phyloP scores from a whole-genome alignment of 2,113 vertebrate genomes.

The Lamprologus callipterus region DNA sequence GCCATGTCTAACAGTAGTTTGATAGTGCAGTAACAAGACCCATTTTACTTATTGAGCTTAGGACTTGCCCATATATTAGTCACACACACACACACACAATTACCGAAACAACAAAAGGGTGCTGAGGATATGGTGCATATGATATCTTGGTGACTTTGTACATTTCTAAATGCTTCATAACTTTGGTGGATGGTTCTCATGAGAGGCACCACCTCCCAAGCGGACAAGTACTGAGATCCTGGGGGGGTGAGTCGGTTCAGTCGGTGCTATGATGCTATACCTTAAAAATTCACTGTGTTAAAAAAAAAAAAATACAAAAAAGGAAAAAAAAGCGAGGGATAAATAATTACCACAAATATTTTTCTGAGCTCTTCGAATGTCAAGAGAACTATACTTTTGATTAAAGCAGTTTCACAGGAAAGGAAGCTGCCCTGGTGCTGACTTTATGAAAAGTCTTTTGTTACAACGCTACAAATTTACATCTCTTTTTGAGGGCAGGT shows the following conservation, averaged over 20 bases:
- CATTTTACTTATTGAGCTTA: background rate
- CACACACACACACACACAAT: background rate
- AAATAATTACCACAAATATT: slow-evolving; percentile 39
- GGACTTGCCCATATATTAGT: background rate
- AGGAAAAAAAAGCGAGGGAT: background rate
- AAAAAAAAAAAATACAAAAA: background rate
- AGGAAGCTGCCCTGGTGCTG: slow-evolving; percentile 68
- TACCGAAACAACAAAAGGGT: slow-evolving; percentile 36
- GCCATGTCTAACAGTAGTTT: background rate
- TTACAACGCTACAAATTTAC: slow-evolving; percentile 43
- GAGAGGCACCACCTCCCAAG: background rate
- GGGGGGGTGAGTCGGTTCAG: background rate
- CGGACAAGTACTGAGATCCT: background rate
- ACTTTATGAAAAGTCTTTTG: slow-evolving; percentile 52
- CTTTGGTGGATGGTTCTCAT: slow-evolving; percentile 9
- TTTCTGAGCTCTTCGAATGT: slow-evolving; percentile 60
- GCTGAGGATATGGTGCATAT: slow-evolving; percentile 39
- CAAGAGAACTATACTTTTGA: slow-evolving; percentile 49
- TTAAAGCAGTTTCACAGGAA: slow-evolving; percentile 29
- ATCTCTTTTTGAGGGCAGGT: slow-evolving; percentile 24
- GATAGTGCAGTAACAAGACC: background rate
- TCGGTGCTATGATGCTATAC: slow-evolving; percentile 55
- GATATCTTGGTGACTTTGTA: slow-evolving; percentile 34
- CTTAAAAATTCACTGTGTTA: slow-evolving; percentile 65
- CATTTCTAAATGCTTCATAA: slow-evolving; percentile 29